Evolutionary conservation across 1,140 invertebrate genomes (phyloP).

Genomic region (Pseudomyrmex concolor): DNA sequence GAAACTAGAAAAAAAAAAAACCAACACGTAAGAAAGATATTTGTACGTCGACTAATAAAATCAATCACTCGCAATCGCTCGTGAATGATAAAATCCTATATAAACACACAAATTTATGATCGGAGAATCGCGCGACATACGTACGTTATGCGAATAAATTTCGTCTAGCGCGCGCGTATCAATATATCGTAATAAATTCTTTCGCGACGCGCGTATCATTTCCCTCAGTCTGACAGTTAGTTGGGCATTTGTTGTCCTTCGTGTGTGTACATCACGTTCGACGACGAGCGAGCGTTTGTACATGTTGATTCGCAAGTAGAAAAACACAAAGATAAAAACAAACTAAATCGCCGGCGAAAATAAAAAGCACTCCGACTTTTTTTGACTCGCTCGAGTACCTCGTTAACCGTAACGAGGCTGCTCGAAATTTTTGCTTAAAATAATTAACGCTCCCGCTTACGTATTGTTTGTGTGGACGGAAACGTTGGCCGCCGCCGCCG

Average conservation of each 20-base stretch:
- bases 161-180: not conserved
- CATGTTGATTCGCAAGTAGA: too few species aligned
- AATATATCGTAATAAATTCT: constrained; percentile 19
- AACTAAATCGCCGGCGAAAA: constrained; percentile 16
- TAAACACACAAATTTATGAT: not conserved
- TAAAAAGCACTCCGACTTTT: not conserved
- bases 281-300: too few species aligned
- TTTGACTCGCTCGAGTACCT: constrained; percentile 11
- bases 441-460: constrained; percentile 42
- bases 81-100: constrained; percentile 1
- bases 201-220: too few species aligned
- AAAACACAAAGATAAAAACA: not conserved
- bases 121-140: too few species aligned
- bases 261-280: too few species aligned
- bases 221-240: constrained; percentile 9
- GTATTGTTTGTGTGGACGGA: constrained; percentile 46
- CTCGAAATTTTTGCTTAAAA: constrained; percentile 52
- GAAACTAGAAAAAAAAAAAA: not conserved
- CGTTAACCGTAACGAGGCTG: constrained; percentile 35
- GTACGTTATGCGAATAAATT: constrained; percentile 19
- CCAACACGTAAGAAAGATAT: too few species aligned
- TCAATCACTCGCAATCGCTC: constrained; percentile 15
- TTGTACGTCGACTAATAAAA: not conserved
- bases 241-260: not conserved
- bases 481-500: constrained; percentile 31